Evolutionary conservation across 30 jellyfish, hydroid and myxozoan species (phyloP), one percentile per base, ranked within the genome.

Genomic region (Nemopilema nomurai): DNA sequence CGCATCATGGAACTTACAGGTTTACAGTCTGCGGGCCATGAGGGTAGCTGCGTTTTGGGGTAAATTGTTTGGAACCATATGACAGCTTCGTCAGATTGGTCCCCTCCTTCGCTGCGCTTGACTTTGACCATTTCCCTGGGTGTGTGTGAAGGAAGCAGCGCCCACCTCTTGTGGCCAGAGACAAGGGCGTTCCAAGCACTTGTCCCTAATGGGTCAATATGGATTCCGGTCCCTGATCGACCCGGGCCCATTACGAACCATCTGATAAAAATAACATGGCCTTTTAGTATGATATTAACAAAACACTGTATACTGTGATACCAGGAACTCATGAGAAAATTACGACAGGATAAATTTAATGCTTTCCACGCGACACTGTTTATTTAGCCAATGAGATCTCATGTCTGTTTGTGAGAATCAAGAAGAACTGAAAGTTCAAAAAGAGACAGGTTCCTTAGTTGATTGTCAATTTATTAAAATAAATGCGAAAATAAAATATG

Each of bases 151-250:
- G 99, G 99, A 28, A 94, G 90, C 88, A 94, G 49, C 24, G 91
- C 97, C 99, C 99, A 94, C 62, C 99, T 51, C 77, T 94, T 94
- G 86, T 94, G 99, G 13, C 99, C 99, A 25, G 87, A 69, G 28
- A 89, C 84, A 74, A 94, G 87, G 1, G 97, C 97, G 53, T 94
- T 94, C 99, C 99, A 94, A 18, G 99, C 99, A 80, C 99, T 94
- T 68, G 99, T 94, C 19, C 99, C 99, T 24, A 94, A 90, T n/a
- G 99, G 99, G 79, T 94, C 99, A 13, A 94, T 94, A 51, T 94
- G 99, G 50, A 94, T 89, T 13, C 99, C 99, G 27, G 99, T 94
- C 27, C 99, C 99, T 1, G 99, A 94, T 53, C 99, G 63, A 23
- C 89, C 75, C 16, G 99, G 99, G 4, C 99, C 99, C 78, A 94